phyloP scores from a whole-genome alignment of 1,140 invertebrate species.

The Zaprionus ghesquierei region DNA sequence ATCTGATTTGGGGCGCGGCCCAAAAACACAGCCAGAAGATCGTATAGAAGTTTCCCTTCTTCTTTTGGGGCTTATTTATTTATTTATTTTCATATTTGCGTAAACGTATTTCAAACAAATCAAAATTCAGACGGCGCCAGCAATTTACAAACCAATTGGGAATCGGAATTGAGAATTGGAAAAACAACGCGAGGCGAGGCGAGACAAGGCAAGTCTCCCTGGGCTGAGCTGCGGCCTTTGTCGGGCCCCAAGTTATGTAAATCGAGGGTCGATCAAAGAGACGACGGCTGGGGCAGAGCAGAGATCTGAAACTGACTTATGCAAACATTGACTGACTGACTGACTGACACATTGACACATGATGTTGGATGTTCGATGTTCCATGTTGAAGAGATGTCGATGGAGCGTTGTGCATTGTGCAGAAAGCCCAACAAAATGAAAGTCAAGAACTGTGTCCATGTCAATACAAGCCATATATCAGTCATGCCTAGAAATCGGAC shows the following conservation, averaged over 20 bases:
- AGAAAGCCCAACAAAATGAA: conserved; percentile 62
- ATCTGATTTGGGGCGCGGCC: conserved; percentile 36
- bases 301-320: conserved; percentile 51
- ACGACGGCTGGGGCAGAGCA: conserved; percentile 16
- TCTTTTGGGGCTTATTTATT: conserved; percentile 25
- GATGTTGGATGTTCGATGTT: conserved; percentile 28
- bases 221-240: conserved; percentile 48
- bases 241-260: conserved; percentile 68
- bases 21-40: neutral
- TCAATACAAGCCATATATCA: conserved; percentile 79
- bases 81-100: conserved; percentile 72
- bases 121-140: conserved; percentile 76
- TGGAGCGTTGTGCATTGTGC: conserved; percentile 34
- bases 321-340: conserved; percentile 62
- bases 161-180: conserved; percentile 20
- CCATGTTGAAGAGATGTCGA: neutral
- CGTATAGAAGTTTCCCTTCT: conserved; percentile 16
- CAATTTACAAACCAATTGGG: conserved; percentile 47
- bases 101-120: conserved; percentile 56
- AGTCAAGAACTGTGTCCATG: conserved; percentile 77
- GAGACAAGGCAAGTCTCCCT: neutral
- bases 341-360: conserved; percentile 63
- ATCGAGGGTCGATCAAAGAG: conserved; percentile 60
- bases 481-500: conserved; percentile 72
- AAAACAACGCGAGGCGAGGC: neutral